These are phyloP conservation scores for Sternarchorhynchus goeldii DNA, from an alignment of 2,797 vertebrate genomes.

Conservation along the genomic window DNA sequence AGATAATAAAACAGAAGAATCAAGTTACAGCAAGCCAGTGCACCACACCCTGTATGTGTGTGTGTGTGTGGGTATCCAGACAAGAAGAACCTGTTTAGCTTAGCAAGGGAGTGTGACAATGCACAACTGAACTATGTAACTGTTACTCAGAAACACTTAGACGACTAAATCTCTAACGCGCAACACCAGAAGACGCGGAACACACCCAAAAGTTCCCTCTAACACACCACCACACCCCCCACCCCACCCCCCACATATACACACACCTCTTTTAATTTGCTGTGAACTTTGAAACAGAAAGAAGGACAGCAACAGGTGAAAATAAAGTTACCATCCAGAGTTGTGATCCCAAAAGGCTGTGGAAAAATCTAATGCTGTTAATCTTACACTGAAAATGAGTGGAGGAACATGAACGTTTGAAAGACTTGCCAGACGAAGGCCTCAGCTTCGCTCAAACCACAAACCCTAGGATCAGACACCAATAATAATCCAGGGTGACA, in stretches of 20 bases:
- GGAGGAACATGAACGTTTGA: no score
- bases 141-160: conserved; percentile 47
- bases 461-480: no score
- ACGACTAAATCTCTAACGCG: conserved; percentile 41
- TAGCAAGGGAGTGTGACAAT: conserved; percentile 66
- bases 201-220: conserved; percentile 52
- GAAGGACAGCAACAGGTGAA: background rate
- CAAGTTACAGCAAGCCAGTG: conserved; percentile 50
- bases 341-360: no score
- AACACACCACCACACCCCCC: conserved; percentile 37
- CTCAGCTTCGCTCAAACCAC: no score
- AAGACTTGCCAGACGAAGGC: no score
- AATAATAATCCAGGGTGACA: no score
- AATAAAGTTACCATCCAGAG: no score
- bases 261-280: conserved; percentile 12
- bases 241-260: no score
- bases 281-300: background rate
- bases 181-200: conserved; percentile 40
- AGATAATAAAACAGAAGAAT: conserved; percentile 26
- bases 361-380: no score
- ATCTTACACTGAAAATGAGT: no score
- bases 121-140: conserved; percentile 58
- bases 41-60: conserved; percentile 43
- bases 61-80: conserved; percentile 63
- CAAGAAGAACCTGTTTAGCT: conserved; percentile 79